Evolutionary conservation across 2,888 invertebrate species (phyloP), one percentile per base, ranked within the genome.

Genomic region (Steinernema carpocapsae): DNA sequence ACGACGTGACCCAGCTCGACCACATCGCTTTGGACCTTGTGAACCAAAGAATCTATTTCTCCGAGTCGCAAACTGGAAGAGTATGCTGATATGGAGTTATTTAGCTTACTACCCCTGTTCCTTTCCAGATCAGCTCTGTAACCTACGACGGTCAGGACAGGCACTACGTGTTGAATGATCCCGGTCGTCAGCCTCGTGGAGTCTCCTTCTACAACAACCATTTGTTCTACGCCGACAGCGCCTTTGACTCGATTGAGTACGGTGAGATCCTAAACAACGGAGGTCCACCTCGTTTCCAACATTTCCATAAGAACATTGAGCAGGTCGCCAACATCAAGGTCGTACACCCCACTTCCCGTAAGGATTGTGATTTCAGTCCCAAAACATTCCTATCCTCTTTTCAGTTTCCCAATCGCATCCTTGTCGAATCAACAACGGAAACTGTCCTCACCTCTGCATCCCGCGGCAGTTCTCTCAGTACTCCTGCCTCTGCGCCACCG

Each of bases 391-490:
- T 14, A 71, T 37, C 17, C 24, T 22, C 43, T 29, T 72, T 82
- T 70, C 77, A 83, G 82, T 78, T 0, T 75, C 80, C 0, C 70
- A 72, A 37, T 75, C 71, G 22, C 95, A 96, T 88, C 94, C 94
- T 0, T 95, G 96, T 88, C 90, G 92, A 56, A 91, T 90, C 42
- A 92, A 91, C 81, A 96, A 97, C 85, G 97, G 97, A 0, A 94
- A 93, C 0, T 99, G 99, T 88, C 93, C 93, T 78, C 97, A 99
- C 83, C 91, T 99, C 43, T 99, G 99, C 88, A 91, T 99, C 24
- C 96, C 97, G 0, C 91, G 92, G 7, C 92, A 92, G n/a, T 91
- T 91, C 0, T 92, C 92, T 0, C 91, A 92, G 0, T 90, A 93
- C 51, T 91, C 92, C 0, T 99, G 99, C 87, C 92, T 93, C 1